A percentile compares a stretch with the other conserved stretches of the same genome.
Conservation (phyloP, 2,888 invertebrate species). For the Sinotaia quadrata region DNA sequence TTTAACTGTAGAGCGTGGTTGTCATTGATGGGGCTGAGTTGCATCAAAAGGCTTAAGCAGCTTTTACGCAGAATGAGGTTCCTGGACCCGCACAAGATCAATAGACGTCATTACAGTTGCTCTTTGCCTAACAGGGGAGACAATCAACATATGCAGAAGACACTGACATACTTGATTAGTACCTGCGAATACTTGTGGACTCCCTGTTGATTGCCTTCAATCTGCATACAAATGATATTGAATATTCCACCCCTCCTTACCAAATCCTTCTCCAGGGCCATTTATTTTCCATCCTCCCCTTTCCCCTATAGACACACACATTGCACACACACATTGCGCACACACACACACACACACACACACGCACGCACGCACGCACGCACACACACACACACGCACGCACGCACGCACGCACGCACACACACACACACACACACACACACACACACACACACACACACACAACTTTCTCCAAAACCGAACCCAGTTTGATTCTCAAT, state of each 20-base stretch:
- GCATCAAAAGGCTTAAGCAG: not conserved
- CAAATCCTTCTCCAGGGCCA: too few relatives aligned
- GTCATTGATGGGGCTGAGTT: not conserved
- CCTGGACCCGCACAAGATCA: not conserved
- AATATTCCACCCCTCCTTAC: not conserved
- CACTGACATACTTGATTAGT: constrained; percentile 27
- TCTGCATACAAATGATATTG: constrained; percentile 26
- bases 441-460: constrained; percentile 12
- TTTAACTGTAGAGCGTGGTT: not conserved
- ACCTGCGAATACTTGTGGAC: constrained; percentile 9
- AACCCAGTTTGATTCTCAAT: too few relatives aligned
- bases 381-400: constrained; percentile 11
- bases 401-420: constrained; percentile 6
- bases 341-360: too few relatives aligned
- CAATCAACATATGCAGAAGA: constrained; percentile 24
- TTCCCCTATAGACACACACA: too few relatives aligned
- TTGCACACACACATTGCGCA: too few relatives aligned
- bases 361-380: constrained; percentile 6
- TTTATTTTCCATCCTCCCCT: too few relatives aligned
- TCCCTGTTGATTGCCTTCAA: constrained; percentile 22
- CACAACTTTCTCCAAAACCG: too few relatives aligned
- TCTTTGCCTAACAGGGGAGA: constrained; percentile 15
- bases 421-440: constrained; percentile 1
- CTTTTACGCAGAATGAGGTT: too few relatives aligned
- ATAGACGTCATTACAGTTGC: constrained; percentile 19